phyloP scores from a whole-genome alignment of 2,797 vertebrate genomes.

The Enteromius afrohamiltoni region DNA sequence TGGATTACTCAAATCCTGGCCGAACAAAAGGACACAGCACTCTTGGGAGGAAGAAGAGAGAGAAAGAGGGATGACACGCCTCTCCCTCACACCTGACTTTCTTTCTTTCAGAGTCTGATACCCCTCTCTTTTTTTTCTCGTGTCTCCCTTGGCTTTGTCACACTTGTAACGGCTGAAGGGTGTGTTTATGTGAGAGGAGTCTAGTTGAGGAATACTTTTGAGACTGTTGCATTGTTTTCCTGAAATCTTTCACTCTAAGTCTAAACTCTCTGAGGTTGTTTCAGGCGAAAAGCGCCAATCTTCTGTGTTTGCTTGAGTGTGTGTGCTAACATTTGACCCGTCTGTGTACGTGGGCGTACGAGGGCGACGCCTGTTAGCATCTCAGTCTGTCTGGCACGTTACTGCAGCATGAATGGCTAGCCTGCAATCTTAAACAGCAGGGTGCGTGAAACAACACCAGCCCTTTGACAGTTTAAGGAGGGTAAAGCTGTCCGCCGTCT shows the following conservation, averaged over 20 bases:
- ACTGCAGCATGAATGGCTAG: slow-evolving; percentile 34
- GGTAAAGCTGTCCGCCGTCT: neutral
- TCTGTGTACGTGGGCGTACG: neutral
- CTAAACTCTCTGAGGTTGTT: neutral
- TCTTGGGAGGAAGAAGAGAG: slow-evolving; percentile 49
- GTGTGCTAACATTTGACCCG: slow-evolving; percentile 18
- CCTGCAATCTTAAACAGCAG: slow-evolving; percentile 40
- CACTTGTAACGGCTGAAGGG: neutral
- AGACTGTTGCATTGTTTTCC: slow-evolving; percentile 13
- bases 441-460: neutral
- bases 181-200: neutral
- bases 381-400: slow-evolving; percentile 45
- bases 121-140: neutral
- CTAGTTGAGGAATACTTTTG: slow-evolving; percentile 27
- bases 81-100: slow-evolving; percentile 35
- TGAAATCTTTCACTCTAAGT: neutral
- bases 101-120: neutral
- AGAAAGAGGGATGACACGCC: slow-evolving; percentile 46
- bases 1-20: slow-evolving; percentile 35
- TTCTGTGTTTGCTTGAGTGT: neutral
- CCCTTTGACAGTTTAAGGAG: slow-evolving; percentile 26
- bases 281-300: neutral
- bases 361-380: slow-evolving; percentile 33
- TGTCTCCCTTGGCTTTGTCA: neutral
- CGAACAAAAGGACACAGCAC: slow-evolving; percentile 42